A percentile compares a stretch with the other conserved stretches of the same genome.
phyloP scores from a whole-genome alignment of 1,140 invertebrate species.

The Archegozetes longisetosus region DNA sequence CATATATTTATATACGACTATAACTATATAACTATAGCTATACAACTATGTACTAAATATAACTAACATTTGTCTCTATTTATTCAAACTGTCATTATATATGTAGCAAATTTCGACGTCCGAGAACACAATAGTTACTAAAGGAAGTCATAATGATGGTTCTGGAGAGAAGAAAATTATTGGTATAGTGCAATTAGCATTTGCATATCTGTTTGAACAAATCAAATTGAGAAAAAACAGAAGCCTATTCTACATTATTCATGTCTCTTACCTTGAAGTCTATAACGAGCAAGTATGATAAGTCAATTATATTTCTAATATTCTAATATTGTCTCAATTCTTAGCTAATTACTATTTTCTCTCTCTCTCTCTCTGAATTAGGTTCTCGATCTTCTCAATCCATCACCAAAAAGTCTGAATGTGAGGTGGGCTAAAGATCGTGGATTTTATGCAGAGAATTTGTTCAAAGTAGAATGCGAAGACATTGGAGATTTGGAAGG shows the following conservation, averaged over 20 bases:
- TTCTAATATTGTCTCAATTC: not conserved
- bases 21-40: no score
- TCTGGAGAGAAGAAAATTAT: conserved; percentile 7
- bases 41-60: not conserved
- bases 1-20: no score
- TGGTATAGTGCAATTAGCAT: conserved; percentile 34
- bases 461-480: conserved; percentile 84
- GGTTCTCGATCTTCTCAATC: conserved; percentile 87
- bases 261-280: conserved; percentile 85
- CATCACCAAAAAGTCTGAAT: conserved; percentile 57
- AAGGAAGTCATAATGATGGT: not conserved
- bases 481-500: conserved; percentile 82
- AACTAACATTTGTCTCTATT: conserved; percentile 1
- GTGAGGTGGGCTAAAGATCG: conserved; percentile 84
- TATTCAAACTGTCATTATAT: not conserved
- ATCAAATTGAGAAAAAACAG: conserved; percentile 37
- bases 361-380: conserved; percentile 28
- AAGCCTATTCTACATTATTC: conserved; percentile 58
- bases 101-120: not conserved
- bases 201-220: conserved; percentile 75
- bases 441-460: conserved; percentile 87
- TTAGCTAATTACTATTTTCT: not conserved
- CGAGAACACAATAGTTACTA: not conserved
- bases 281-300: conserved; percentile 79
- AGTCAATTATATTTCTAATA: not conserved